These are phyloP conservation scores for Alsophila aescularia DNA, from an alignment of 2,888 invertebrate species.

Conservation along the genomic window DNA sequence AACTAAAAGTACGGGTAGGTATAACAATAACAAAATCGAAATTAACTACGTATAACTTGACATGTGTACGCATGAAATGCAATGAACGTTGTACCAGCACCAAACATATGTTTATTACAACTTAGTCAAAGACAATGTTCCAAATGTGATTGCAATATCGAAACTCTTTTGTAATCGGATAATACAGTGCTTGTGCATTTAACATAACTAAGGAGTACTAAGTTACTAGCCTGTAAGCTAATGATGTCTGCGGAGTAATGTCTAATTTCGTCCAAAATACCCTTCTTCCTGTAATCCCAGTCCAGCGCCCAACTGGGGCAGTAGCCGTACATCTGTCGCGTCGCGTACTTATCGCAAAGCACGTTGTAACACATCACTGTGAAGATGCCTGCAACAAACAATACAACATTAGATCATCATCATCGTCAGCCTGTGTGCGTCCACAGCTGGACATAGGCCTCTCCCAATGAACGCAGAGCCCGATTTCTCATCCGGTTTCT, in stretches of 20 bases:
- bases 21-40: slow-evolving; percentile 19
- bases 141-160: slow-evolving; percentile 26
- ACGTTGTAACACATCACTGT: slow-evolving; percentile 99
- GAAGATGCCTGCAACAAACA: slow-evolving; percentile 90
- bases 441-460: too few species aligned
- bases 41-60: slow-evolving; percentile 34
- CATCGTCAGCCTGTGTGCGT: too few species aligned
- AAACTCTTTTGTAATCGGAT: slow-evolving; percentile 29
- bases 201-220: slow-evolving; percentile 43
- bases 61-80: slow-evolving; percentile 37
- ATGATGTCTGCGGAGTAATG: slow-evolving; percentile 99
- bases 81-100: slow-evolving; percentile 35
- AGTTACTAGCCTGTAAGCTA: slow-evolving; percentile 86
- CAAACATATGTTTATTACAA: slow-evolving; percentile 14
- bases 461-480: too few species aligned
- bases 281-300: slow-evolving; percentile 99
- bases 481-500: too few species aligned
- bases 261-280: slow-evolving; percentile 97
- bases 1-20: slow-evolving; percentile 16
- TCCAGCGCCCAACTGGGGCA: slow-evolving; percentile 99
- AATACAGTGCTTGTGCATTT: slow-evolving; percentile 38
- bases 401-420: neutral
- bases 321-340: slow-evolving; percentile 99
- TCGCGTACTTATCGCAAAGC: slow-evolving; percentile 99
- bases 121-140: slow-evolving; percentile 6